Conservation (phyloP, 37 sponge, comb jelly and placozoan species). For the Theonella swinhoei region DNA sequence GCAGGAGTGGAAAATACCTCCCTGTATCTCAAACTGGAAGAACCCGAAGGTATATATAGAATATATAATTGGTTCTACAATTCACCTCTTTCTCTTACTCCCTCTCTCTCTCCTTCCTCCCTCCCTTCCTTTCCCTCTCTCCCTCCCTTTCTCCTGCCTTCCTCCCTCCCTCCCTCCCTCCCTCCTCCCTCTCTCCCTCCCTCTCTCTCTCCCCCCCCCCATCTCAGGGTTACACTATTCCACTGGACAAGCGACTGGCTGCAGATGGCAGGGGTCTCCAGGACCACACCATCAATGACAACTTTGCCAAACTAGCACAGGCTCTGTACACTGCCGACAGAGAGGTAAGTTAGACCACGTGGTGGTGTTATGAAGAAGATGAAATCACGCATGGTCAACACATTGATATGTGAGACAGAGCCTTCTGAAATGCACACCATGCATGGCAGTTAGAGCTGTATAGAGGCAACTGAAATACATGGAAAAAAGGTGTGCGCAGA, state of each 20-base stretch:
- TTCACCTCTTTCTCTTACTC: neutral
- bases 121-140: neutral
- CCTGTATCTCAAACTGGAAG: constrained; percentile 99
- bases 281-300: constrained; percentile 97
- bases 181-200: neutral
- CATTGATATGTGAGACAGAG: too few species aligned
- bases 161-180: too few species aligned
- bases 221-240: constrained; percentile 96
- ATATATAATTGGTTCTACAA: neutral
- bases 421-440: too few species aligned
- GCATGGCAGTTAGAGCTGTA: too few species aligned
- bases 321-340: constrained; percentile 98
- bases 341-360: constrained; percentile 69
- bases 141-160: too few species aligned
- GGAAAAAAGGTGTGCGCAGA: too few species aligned
- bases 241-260: constrained; percentile 96
- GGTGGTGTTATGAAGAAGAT: too few species aligned
- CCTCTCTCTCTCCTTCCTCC: neutral
- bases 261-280: constrained; percentile 98
- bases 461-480: too few species aligned
- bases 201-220: neutral
- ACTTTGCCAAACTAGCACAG: constrained; percentile 98
- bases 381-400: too few species aligned
- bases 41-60: constrained; percentile 72
- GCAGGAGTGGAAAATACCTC: constrained; percentile 99